A percentile compares a stretch with the other conserved stretches of the same genome.
Conservation (phyloP, 2,888 invertebrate genomes). For the Pseudeuparius sepicola region DNA sequence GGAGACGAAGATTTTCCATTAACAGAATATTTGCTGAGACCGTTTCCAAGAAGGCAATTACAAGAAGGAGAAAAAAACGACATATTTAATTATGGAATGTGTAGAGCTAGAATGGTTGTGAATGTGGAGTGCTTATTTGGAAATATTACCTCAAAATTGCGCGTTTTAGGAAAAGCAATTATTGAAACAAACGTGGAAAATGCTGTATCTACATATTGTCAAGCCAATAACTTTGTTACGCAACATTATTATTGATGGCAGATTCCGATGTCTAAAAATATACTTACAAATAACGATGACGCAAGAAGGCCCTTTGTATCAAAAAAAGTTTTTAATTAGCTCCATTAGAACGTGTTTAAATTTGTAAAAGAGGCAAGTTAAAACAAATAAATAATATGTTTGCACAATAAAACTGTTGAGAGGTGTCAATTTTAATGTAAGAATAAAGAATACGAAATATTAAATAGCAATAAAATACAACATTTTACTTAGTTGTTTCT, state of each 20-base stretch:
- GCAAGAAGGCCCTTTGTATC: no score
- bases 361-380: no score
- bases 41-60: conserved; percentile 19
- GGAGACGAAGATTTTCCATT: conserved; percentile 16
- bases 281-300: no score
- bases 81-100: conserved; percentile 13
- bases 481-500: conserved; percentile 10
- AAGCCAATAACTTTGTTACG: conserved; percentile 17
- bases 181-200: conserved; percentile 18
- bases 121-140: conserved; percentile 28
- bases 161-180: conserved; percentile 17
- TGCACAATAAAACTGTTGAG: no score
- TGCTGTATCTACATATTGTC: conserved; percentile 16
- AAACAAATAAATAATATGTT: no score
- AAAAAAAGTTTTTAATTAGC: no score
- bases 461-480: no score
- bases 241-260: conserved; percentile 18
- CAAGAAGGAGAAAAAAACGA: conserved; percentile 19
- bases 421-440: no score
- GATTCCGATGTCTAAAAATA: no score
- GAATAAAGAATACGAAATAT: no score
- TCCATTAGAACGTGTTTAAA: no score
- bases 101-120: conserved; percentile 23
- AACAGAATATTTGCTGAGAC: conserved; percentile 17
- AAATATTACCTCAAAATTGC: conserved; percentile 14